A percentile compares a stretch with the other conserved stretches of the same genome.
Evolutionary conservation across 2,797 vertebrate genomes (phyloP).

Genomic region (Manis crassicaudata): DNA sequence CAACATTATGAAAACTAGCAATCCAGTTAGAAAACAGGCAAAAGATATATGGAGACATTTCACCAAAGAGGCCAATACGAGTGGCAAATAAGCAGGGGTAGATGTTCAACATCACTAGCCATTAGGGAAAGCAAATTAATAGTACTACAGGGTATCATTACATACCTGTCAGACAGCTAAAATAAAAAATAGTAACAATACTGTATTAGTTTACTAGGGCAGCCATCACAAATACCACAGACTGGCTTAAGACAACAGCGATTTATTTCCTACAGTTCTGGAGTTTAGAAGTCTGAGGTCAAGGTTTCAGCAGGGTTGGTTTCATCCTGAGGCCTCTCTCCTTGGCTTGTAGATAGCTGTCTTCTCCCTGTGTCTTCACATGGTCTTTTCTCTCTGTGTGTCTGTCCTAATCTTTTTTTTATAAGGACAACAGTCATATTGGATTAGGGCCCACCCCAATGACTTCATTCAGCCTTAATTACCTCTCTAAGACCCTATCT

Average conservation of each 20-base stretch:
- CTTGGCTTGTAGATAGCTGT: not conserved
- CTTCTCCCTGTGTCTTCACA: not conserved
- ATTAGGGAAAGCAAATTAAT: not conserved
- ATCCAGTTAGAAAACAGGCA: not conserved
- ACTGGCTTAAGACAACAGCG: not conserved
- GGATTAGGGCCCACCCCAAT: not conserved
- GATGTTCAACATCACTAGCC: not conserved
- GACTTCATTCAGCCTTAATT: not conserved
- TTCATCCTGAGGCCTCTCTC: not conserved
- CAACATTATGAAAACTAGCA: not conserved
- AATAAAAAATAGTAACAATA: not conserved
- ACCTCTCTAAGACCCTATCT: not conserved
- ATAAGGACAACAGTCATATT: not conserved
- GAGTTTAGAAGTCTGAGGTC: not conserved
- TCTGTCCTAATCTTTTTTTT: not conserved
- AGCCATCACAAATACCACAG: not conserved
- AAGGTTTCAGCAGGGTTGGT: not conserved
- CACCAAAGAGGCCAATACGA: not conserved
- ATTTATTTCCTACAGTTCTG: not conserved
- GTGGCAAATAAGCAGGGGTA: not conserved
- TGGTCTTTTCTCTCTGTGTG: not conserved
- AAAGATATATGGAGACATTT: not conserved
- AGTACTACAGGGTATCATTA: not conserved
- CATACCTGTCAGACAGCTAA: not conserved
- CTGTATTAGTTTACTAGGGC: not conserved